These are phyloP conservation scores for Huso huso DNA, from an alignment of 2,797 vertebrate genomes.

Conservation along the genomic window DNA sequence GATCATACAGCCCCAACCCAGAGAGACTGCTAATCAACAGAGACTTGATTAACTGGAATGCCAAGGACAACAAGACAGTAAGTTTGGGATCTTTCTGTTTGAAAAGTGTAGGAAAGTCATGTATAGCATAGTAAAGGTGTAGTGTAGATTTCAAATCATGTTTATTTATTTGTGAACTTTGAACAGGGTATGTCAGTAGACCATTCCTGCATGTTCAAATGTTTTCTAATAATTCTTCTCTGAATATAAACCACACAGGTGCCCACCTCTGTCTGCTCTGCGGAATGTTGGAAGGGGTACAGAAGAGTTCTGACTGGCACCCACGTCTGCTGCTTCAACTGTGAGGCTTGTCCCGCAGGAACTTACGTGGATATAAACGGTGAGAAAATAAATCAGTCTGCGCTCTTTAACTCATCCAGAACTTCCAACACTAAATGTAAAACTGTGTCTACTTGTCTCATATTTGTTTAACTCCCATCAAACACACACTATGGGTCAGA, in stretches of 20 bases:
- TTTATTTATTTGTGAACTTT: too few species aligned
- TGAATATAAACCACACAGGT: constrained; percentile 5
- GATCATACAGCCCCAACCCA: constrained; percentile 11
- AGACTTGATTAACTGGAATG: constrained; percentile 28
- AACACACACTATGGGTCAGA: not conserved
- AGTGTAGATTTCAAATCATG: too few species aligned
- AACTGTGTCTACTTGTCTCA: too few species aligned
- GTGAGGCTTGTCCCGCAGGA: constrained; percentile 4
- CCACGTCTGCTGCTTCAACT: constrained; percentile 40
- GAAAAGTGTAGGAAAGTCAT: too few species aligned
- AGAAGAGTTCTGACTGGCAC: constrained; percentile 18
- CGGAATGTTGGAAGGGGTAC: constrained; percentile 28
- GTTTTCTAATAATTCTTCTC: too few species aligned
- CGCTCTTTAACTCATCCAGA: too few species aligned
- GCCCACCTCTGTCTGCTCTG: constrained; percentile 30
- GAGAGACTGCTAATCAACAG: not conserved
- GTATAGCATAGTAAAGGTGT: too few species aligned
- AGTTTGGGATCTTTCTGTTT: not conserved
- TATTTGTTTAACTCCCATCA: too few species aligned
- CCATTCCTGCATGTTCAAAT: too few species aligned
- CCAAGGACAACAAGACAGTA: not conserved
- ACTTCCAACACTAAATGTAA: too few species aligned
- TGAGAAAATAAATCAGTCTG: too few species aligned
- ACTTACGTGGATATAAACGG: not conserved
- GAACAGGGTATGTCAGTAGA: too few species aligned